Evolutionary conservation across 2,797 vertebrate genomes (phyloP), one percentile per base, ranked within the genome.

Genomic region (Coreius guichenoti): DNA sequence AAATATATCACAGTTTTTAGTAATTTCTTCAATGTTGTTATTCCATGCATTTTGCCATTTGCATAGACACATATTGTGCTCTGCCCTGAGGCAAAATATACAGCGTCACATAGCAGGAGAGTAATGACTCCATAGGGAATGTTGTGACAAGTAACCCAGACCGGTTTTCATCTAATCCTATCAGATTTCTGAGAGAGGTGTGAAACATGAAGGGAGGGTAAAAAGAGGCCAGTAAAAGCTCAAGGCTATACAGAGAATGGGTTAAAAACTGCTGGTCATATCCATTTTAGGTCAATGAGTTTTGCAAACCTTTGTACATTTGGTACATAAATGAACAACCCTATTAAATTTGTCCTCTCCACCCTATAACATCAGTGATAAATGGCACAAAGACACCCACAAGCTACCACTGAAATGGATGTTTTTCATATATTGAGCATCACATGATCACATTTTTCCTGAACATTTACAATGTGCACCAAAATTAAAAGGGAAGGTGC

Each of bases 141-240:
- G 56, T 80, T 70, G 79, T 79, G 90, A 90, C 90, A 91, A 85
- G 87, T 78, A 88, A 88, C 87, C 86, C 86, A 80, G 47, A 89
- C 89, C 8, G 58, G 84, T 91, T 93, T 88, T 85, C 80, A 87
- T 72, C 85, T 91, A 92, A 93, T 93, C 91, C 89, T 82, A 67
- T 81, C 89, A 86, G 92, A 88, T 83, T 76, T 74, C 79, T n/a
- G 21, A 65, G 81, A 78, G 84, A 93, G 90, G 88, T 91, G 90
- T 92, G 89, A 94, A 80, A 93, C 92, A 87, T 89, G 90, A 90
- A 92, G 90, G 87, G 26, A 90, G 86, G 90, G 89, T 90, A 54
- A 92, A 92, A 91, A 91, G 85, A 91, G 84, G 87, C 81, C 89
- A 82, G 87, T 70, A 75, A 87, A 76, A 72, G 86, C 90, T 92